These are phyloP conservation scores for Xenentodon cancila DNA, from an alignment of 2,797 vertebrate species.

Conservation along the genomic window DNA sequence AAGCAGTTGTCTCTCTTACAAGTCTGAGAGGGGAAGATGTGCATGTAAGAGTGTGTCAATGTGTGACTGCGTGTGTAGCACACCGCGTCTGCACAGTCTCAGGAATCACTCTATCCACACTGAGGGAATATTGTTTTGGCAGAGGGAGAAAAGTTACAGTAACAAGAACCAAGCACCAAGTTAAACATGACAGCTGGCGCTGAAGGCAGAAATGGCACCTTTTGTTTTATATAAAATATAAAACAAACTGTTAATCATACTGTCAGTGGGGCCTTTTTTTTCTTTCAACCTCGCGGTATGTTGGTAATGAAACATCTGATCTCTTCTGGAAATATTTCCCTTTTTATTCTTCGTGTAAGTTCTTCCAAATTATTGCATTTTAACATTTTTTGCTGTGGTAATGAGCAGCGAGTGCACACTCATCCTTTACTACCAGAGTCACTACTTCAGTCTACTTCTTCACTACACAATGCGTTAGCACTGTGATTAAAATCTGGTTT, in stretches of 20 bases:
- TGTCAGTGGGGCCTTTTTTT: conserved; percentile 6
- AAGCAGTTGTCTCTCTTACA: conserved; percentile 52
- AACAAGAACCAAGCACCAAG: conserved; percentile 33
- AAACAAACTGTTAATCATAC: conserved; percentile 12
- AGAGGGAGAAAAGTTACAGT: conserved; percentile 53
- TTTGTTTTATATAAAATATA: conserved; percentile 37
- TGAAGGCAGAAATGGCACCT: conserved; percentile 2
- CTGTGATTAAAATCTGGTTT: too few species aligned
- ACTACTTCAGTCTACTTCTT: too few species aligned
- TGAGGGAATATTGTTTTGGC: conserved; percentile 58
- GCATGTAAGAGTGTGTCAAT: conserved; percentile 24
- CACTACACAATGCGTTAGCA: too few species aligned
- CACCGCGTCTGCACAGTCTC: conserved; percentile 53
- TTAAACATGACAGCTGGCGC: conserved; percentile 36
- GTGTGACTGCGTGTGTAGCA: conserved; percentile 28
- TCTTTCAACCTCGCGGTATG: not conserved
- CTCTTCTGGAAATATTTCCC: conserved; percentile 1
- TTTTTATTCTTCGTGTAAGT: not conserved
- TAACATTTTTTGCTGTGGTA: not conserved
- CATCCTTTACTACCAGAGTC: too few species aligned
- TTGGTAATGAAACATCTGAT: not conserved
- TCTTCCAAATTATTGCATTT: conserved; percentile 7
- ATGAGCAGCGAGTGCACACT: too few species aligned
- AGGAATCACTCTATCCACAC: conserved; percentile 49
- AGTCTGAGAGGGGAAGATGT: conserved; percentile 38